Evolutionary conservation across 1,140 invertebrate species (phyloP).

Genomic region (Ceratosolen solmsi): DNA sequence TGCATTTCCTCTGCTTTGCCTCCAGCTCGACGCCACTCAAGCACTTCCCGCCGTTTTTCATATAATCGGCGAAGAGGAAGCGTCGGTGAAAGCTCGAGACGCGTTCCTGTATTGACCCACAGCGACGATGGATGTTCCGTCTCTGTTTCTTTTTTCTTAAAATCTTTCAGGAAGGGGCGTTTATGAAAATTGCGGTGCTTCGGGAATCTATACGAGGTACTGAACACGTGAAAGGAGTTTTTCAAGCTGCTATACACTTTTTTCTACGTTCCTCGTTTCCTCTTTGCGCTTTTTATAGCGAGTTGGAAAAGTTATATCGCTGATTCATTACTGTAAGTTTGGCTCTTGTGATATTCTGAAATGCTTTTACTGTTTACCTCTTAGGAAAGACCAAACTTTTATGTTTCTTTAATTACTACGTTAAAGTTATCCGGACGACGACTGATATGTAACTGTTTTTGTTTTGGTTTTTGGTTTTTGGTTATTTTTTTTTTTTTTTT

Average conservation of each 20-base stretch:
- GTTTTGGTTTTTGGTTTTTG: too few species aligned
- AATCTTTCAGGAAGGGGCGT: slow-evolving; percentile 4
- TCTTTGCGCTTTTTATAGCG: not conserved
- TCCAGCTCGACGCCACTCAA: not conserved
- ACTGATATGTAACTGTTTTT: too few species aligned
- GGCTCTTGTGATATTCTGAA: not conserved
- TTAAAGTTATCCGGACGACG: not conserved
- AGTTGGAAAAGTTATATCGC: not conserved
- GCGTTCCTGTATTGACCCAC: slow-evolving; percentile 10
- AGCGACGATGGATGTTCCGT: slow-evolving; percentile 6
- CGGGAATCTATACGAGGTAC: slow-evolving; percentile 13
- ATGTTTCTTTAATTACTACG: not conserved
- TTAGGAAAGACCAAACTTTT: not conserved
- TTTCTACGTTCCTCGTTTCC: not conserved
- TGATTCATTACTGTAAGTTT: slow-evolving; percentile 26
- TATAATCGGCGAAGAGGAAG: slow-evolving; percentile 1
- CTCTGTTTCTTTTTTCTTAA: slow-evolving; percentile 3
- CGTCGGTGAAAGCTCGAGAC: not conserved
- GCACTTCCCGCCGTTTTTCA: not conserved
- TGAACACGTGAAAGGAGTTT: not conserved
- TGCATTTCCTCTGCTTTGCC: slow-evolving; percentile 11
- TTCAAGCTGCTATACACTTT: not conserved
- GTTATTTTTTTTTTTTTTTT: too few species aligned
- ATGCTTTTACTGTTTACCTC: slow-evolving; percentile 17
- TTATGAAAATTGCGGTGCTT: slow-evolving; percentile 49